Evolutionary conservation across 2,888 invertebrate genomes (phyloP).

Genomic region (Leuctra nigra): DNA sequence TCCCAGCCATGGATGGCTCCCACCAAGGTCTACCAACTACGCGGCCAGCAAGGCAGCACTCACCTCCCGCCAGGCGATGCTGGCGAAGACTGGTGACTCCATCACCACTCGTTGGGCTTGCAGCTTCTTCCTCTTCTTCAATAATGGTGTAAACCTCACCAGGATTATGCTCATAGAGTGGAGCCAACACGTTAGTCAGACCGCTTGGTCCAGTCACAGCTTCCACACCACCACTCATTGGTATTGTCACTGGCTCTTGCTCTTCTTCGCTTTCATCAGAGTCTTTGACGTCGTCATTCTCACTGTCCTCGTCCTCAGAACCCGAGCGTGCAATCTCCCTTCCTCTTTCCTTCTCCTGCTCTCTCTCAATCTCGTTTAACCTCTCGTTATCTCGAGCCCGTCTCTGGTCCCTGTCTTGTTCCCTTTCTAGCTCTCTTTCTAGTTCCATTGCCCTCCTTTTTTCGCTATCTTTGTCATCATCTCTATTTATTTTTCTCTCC

Average conservation of each 20-base stretch:
- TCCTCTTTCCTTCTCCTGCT: slow-evolving; percentile 1
- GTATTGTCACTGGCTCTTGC: slow-evolving; percentile 6
- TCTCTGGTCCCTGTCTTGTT: slow-evolving; percentile 1
- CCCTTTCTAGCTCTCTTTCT: neutral
- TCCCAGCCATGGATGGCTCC: no score
- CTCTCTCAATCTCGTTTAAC: slow-evolving; percentile 12
- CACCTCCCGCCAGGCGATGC: slow-evolving; percentile 31
- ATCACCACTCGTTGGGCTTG: slow-evolving; percentile 42
- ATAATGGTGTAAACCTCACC: slow-evolving; percentile 46
- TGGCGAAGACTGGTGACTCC: slow-evolving; percentile 41
- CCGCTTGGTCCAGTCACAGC: slow-evolving; percentile 1
- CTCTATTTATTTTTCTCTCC: slow-evolving; percentile 4
- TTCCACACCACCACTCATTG: neutral
- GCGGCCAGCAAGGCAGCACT: slow-evolving; percentile 21
- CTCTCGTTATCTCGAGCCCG: slow-evolving; percentile 5
- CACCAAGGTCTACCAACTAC: no score
- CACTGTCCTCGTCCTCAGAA: slow-evolving; percentile 15
- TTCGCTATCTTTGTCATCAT: slow-evolving; percentile 1
- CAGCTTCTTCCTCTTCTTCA: slow-evolving; percentile 44
- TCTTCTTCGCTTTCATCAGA: slow-evolving; percentile 23
- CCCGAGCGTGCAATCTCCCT: slow-evolving; percentile 12
- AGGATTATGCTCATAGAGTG: slow-evolving; percentile 40
- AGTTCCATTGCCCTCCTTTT: neutral
- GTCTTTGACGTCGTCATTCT: slow-evolving; percentile 18
- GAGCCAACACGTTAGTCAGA: slow-evolving; percentile 14